Evolutionary conservation across 2,888 invertebrate species (phyloP), one percentile per base, ranked within the genome.

Genomic region (Aproaerema taeniolella): DNA sequence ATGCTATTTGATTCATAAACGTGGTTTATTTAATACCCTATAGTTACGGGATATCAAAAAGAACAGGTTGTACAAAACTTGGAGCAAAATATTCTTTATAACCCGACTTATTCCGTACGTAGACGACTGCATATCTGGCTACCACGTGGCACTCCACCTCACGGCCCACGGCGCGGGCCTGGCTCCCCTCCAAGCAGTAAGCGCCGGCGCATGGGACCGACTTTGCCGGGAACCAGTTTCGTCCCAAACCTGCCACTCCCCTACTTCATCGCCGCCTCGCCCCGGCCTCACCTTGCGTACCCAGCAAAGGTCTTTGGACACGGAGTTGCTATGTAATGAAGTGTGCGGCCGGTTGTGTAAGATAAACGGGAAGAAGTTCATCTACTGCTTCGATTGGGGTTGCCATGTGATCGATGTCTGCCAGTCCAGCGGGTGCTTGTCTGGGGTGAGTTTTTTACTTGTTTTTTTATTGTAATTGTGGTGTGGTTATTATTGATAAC

Each of bases 91-190:
- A n/a, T n/a, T n/a, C n/a, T n/a, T n/a, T n/a, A n/a, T n/a, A n/a
- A n/a, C n/a, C n/a, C n/a, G n/a, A n/a, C n/a, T n/a, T n/a, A n/a
- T n/a, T n/a, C n/a, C n/a, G n/a, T n/a, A n/a, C n/a, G n/a, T n/a
- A 92, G 93, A 93, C 61, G 93, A 93, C 73, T 88, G 90, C 48
- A 89, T 92, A 47, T 86, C 87, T 0, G 92, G 91, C 6, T 92
- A 92, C 72, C 91, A 92, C 64, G 92, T 91, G 64, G 92, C 93
- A 33, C 80, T 94, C 49, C 93, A 92, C 35, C 86, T 93, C 53
- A 89, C 91, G 39, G 93, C 93, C 2, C 90, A 91, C 65, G 93
- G 93, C 40, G 90, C 92, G 31, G 90, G 91, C 34, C 90, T 90
- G 62, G 85, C 85, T 7, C 89, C 90, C 46, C 88, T 92, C 74